Evolutionary conservation across 2,797 vertebrate genomes (phyloP).

Genomic region (Lagodon rhomboides): DNA sequence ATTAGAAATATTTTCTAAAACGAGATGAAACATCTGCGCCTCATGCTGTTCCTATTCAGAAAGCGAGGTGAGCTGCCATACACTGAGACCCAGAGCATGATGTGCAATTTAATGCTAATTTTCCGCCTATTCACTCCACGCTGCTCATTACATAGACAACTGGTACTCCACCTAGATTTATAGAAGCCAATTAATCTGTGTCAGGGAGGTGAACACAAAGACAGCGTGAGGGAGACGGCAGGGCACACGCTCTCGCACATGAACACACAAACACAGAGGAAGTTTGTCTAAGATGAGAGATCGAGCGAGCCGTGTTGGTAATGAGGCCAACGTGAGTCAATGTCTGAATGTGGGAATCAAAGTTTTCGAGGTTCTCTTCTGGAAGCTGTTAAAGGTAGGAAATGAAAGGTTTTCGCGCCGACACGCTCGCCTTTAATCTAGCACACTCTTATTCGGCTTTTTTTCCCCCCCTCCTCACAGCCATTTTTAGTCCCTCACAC

Average conservation of each 20-base stretch:
- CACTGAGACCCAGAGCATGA: slow-evolving; percentile 63
- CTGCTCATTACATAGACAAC: slow-evolving; percentile 70
- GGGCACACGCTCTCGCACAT: slow-evolving; percentile 22
- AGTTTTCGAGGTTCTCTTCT: slow-evolving; percentile 56
- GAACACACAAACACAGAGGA: slow-evolving; percentile 48
- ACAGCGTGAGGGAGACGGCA: slow-evolving; percentile 1
- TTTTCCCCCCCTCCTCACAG: not conserved
- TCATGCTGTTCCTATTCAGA: slow-evolving; percentile 63
- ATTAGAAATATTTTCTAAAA: slow-evolving; percentile 63
- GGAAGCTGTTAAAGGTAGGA: slow-evolving; percentile 42
- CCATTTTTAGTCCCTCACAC: slow-evolving; percentile 50
- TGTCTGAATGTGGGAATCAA: slow-evolving; percentile 45
- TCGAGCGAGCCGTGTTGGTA: slow-evolving; percentile 35
- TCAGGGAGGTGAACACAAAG: slow-evolving; percentile 63
- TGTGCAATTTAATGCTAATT: slow-evolving; percentile 74
- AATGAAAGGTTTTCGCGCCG: slow-evolving; percentile 46
- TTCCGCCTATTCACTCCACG: slow-evolving; percentile 67
- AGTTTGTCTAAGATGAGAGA: slow-evolving; percentile 41
- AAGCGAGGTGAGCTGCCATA: slow-evolving; percentile 57
- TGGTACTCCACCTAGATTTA: slow-evolving; percentile 69
- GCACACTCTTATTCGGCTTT: slow-evolving; percentile 28
- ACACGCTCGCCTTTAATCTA: slow-evolving; percentile 53
- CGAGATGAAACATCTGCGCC: slow-evolving; percentile 70
- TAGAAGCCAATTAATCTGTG: slow-evolving; percentile 71
- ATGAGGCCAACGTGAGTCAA: slow-evolving; percentile 57